Evolutionary conservation across 2,797 vertebrate species (phyloP), one percentile per base, ranked within the genome.

Genomic region (Pipistrellus kuhlii): DNA sequence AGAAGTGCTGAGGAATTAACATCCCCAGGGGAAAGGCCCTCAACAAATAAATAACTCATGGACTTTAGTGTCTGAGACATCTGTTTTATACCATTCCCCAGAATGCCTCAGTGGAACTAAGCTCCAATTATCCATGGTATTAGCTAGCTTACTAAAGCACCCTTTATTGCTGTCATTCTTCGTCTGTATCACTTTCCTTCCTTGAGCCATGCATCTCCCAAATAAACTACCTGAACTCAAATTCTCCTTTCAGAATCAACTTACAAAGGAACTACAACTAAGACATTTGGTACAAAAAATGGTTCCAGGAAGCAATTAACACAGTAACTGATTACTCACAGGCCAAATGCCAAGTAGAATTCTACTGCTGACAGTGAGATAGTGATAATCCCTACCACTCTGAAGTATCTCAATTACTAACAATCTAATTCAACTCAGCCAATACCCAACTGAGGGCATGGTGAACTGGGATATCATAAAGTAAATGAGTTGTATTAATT

Each of bases 101-200:
- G 15, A 78, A 78, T 71, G 25, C 38, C 21, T 35, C 41, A 53
- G 12, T 62, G 25, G 20, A 25, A 59, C 21, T 77, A 88, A 85
- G 20, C 23, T 85, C 27, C 46, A 94, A 38, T 51, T 73, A 90
- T 62, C 21, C 23, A 30, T 44, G 18, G 13, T 32, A 71, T 68
- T 80, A 90, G 66, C n/a, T 75, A 85, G 27, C 9, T 83, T 88
- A 73, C 90, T 51, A 88, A 73, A 82, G 41, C 8, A 77, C 12
- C 25, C 2, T 57, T 76, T 88, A 62, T 0, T 84, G 30, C 2
- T 83, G 11, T 0, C 17, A 75, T 76, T 1, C 0, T 35, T 82
- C 85, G 86, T 64, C 55, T 80, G 3, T 25, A 38, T 69, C 35
- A 32, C 64, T 57, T 92, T 8, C 10, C 12, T 4, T 91, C 21